A percentile compares a stretch with the other conserved stretches of the same genome.
Evolutionary conservation across 2,797 vertebrate genomes (phyloP).

Genomic region (Poeciliopsis turneri): DNA sequence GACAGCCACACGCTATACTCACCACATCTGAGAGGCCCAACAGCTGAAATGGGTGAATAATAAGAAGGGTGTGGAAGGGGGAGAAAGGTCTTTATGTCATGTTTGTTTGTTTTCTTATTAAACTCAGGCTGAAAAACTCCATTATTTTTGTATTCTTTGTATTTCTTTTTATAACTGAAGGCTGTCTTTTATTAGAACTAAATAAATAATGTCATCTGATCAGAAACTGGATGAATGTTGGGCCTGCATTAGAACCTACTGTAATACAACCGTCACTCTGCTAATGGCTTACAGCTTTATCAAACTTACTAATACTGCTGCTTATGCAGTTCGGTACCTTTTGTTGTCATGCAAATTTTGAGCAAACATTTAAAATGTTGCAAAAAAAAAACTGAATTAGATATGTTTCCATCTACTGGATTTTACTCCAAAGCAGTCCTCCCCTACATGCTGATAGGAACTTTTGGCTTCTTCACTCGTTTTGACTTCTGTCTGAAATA

Average conservation of each 20-base stretch:
- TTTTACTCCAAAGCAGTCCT: too few species aligned
- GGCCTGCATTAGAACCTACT: background rate
- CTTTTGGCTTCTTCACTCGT: background rate
- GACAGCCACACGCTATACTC: slow-evolving; percentile 17
- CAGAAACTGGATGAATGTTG: background rate
- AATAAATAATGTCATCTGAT: background rate
- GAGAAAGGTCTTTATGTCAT: background rate
- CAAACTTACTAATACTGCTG: too few species aligned
- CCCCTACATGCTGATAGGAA: too few species aligned
- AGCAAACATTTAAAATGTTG: too few species aligned
- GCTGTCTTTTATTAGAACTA: background rate
- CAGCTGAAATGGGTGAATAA: slow-evolving; percentile 52
- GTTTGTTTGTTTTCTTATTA: background rate
- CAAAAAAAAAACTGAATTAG: too few species aligned
- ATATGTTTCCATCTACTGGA: too few species aligned
- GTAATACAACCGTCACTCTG: background rate
- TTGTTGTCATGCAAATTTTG: too few species aligned
- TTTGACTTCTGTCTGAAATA: background rate
- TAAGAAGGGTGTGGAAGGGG: slow-evolving; percentile 19
- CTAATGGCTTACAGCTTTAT: too few species aligned
- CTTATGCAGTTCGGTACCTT: too few species aligned
- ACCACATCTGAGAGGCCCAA: slow-evolving; percentile 36
- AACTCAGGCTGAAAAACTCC: background rate
- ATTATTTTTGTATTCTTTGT: background rate
- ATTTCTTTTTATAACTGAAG: background rate